phyloP scores from a whole-genome alignment of 2,797 vertebrate species.

The Rhinatrema bivittatum region DNA sequence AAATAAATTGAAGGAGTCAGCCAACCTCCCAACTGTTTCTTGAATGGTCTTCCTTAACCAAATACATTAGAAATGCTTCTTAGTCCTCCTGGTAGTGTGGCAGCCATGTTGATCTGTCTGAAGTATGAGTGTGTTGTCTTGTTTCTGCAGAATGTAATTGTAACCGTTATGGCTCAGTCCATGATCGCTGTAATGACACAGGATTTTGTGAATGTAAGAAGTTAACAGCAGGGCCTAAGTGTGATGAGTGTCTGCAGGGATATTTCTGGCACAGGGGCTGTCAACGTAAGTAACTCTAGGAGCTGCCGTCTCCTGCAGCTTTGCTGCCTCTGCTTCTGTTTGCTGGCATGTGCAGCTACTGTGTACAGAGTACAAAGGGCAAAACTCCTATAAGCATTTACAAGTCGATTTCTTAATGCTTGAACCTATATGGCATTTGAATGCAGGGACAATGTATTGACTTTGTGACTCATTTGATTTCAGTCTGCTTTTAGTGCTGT shows the following conservation, averaged over 20 bases:
- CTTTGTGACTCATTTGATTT: constrained; percentile 8
- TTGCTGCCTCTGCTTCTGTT: constrained; percentile 34
- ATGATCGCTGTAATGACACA: constrained; percentile 95
- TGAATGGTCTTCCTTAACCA: constrained; percentile 38
- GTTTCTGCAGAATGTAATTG: constrained; percentile 97
- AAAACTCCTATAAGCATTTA: constrained; percentile 11
- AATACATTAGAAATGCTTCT: constrained; percentile 28
- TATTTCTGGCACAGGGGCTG: constrained; percentile 97
- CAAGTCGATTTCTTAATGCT: constrained; percentile 8
- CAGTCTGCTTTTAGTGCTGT: constrained; percentile 1
- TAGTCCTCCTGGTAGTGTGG: constrained; percentile 35
- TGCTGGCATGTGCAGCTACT: constrained; percentile 26
- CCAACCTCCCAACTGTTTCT: constrained; percentile 16
- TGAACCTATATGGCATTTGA: background rate
- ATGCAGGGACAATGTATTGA: constrained; percentile 16
- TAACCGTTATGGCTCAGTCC: constrained; percentile 93
- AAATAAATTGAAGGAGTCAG: constrained; percentile 27
- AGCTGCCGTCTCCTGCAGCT: constrained; percentile 47
- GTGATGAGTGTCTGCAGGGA: constrained; percentile 92
- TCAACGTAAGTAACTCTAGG: constrained; percentile 86
- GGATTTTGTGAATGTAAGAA: constrained; percentile 98
- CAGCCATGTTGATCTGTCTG: constrained; percentile 32
- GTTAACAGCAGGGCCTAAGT: constrained; percentile 90
- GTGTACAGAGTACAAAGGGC: constrained; percentile 33
- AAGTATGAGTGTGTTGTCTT: constrained; percentile 79